Evolutionary conservation across 2,797 vertebrate species (phyloP).

Genomic region (Lepidocolaptes lacrymiger): DNA sequence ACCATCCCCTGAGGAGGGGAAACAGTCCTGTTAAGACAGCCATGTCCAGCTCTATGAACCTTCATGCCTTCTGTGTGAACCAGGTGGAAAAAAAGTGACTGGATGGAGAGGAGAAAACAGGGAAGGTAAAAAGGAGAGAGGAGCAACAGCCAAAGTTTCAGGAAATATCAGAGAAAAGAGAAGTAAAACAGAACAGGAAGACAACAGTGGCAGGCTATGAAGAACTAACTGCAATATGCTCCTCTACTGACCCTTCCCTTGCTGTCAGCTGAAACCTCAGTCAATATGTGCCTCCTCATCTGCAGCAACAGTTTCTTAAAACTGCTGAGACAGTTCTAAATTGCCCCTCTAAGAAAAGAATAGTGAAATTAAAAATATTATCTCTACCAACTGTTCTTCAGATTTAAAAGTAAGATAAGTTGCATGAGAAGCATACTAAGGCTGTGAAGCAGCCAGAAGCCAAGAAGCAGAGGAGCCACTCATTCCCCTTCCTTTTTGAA

Average conservation of each 20-base stretch:
- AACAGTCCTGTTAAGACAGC: not conserved
- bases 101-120: not conserved
- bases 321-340: not conserved
- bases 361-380: not conserved
- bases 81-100: not conserved
- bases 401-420: not conserved
- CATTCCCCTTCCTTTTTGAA: not conserved
- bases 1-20: not conserved
- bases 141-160: not conserved
- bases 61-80: not conserved
- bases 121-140: not conserved
- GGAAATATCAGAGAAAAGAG: not conserved
- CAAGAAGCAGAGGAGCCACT: not conserved
- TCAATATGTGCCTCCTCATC: not conserved
- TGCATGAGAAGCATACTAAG: not conserved
- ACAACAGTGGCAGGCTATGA: not conserved
- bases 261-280: not conserved
- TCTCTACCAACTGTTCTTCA: not conserved
- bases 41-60: not conserved
- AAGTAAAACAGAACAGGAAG: not conserved
- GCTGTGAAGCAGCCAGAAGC: not conserved
- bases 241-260: not conserved
- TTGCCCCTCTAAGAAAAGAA: not conserved
- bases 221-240: not conserved
- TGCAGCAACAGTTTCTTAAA: not conserved